Percentiles rank a stretch among this genome's conserved stretches.
Evolutionary conservation across 2,113 vertebrate genomes (phyloP).

Genomic region (Lepus americanus): DNA sequence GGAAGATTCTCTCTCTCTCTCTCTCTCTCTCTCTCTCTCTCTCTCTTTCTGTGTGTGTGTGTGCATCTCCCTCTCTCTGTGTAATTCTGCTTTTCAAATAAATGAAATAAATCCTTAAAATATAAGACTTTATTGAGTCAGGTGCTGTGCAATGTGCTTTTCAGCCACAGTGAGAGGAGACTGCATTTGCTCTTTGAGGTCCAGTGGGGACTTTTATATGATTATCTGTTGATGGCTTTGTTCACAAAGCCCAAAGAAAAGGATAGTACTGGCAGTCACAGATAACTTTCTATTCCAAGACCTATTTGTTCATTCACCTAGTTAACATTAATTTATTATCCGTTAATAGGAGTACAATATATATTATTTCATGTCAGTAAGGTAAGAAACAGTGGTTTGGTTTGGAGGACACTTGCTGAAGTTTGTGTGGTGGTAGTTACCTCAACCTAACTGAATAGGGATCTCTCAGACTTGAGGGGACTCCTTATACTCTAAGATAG

Average conservation of each 20-base stretch:
- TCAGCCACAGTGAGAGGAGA: background rate
- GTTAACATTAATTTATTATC: background rate
- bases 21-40: no score
- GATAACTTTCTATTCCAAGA: background rate
- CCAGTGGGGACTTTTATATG: accelerated
- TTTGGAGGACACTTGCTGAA: background rate
- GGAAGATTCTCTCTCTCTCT: no score
- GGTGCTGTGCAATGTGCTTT: background rate
- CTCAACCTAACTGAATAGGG: background rate
- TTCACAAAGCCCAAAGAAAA: conserved; percentile 4
- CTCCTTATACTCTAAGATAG: background rate
- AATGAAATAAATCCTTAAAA: no score
- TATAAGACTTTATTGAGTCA: background rate
- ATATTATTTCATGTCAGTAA: background rate
- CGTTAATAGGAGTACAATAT: conserved; percentile 22
- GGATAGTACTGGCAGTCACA: background rate
- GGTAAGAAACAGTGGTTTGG: background rate
- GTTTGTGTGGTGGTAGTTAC: background rate
- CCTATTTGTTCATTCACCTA: background rate
- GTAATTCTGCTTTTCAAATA: no score
- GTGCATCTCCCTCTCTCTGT: no score
- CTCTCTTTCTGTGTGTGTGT: no score
- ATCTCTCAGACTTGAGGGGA: background rate
- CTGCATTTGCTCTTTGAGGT: background rate
- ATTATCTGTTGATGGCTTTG: background rate